A percentile compares a stretch with the other conserved stretches of the same genome.
These are phyloP conservation scores for Toxotes chatareus DNA, from an alignment of 2,113 vertebrate species.

Conservation along the genomic window DNA sequence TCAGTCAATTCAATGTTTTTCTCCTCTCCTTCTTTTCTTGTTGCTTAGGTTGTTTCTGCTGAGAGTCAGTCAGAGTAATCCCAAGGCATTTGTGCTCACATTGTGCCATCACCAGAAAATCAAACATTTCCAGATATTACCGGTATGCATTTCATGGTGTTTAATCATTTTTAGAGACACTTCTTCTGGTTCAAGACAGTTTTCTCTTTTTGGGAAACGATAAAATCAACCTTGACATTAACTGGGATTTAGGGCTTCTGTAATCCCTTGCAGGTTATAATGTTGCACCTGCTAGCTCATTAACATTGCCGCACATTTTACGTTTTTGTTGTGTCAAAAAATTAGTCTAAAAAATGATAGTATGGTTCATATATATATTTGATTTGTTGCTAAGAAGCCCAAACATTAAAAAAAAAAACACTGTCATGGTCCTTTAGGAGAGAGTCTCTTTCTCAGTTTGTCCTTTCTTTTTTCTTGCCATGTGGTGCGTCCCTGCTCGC, in stretches of 20 bases:
- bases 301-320: not conserved
- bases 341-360: no score
- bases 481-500: constrained; percentile 35
- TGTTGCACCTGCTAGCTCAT: not conserved
- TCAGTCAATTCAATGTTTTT: not conserved
- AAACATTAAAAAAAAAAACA: not conserved
- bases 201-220: not conserved
- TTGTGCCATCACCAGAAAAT: constrained; percentile 99
- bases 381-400: not conserved
- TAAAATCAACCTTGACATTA: not conserved
- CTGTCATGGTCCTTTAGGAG: not conserved
- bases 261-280: not conserved
- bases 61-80: constrained; percentile 98
- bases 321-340: not conserved
- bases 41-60: constrained; percentile 92
- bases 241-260: not conserved
- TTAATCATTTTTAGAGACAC: not conserved
- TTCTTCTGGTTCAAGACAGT: not conserved
- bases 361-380: no score
- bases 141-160: constrained; percentile 80
- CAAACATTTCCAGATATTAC: constrained; percentile 98
- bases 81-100: constrained; percentile 98
- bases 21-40: not conserved
- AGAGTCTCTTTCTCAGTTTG: not conserved
- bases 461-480: not conserved